Conservation (phyloP, 2,113 vertebrate species). For the Podarcis cretensis region DNA sequence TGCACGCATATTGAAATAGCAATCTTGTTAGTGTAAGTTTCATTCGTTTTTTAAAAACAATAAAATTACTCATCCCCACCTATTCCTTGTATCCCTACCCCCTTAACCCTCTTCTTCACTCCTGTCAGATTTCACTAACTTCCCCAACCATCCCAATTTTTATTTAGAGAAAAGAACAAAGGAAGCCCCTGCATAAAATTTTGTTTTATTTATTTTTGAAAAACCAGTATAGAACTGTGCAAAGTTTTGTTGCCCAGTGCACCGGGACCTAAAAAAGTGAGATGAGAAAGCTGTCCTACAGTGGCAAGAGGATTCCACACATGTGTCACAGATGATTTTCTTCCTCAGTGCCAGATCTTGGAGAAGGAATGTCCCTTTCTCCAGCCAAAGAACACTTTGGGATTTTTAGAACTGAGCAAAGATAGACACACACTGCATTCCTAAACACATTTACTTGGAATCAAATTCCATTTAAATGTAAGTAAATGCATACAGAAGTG, state of each 20-base stretch:
- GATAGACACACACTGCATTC: too few species aligned
- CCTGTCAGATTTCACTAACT: neutral
- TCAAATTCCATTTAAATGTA: neutral
- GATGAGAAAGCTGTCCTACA: neutral
- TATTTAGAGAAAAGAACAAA: neutral
- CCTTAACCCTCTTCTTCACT: neutral
- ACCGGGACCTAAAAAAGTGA: neutral
- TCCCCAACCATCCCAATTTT: neutral
- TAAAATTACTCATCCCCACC: neutral
- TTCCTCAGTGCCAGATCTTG: neutral
- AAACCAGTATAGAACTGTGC: too few species aligned
- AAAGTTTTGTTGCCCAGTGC: too few species aligned
- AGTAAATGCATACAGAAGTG: neutral
- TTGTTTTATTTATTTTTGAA: too few species aligned
- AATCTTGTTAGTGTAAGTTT: neutral
- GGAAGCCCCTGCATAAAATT: too few species aligned
- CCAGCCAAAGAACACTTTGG: too few species aligned
- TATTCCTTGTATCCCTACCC: neutral
- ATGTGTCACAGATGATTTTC: too few species aligned
- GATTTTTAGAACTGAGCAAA: too few species aligned
- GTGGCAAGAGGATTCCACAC: neutral
- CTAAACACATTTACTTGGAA: neutral
- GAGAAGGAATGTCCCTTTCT: too few species aligned
- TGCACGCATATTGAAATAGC: neutral
- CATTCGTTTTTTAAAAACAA: neutral